Base-by-base conservation (phyloP, 2,888 invertebrate species). In the Eulithis testata region DNA sequence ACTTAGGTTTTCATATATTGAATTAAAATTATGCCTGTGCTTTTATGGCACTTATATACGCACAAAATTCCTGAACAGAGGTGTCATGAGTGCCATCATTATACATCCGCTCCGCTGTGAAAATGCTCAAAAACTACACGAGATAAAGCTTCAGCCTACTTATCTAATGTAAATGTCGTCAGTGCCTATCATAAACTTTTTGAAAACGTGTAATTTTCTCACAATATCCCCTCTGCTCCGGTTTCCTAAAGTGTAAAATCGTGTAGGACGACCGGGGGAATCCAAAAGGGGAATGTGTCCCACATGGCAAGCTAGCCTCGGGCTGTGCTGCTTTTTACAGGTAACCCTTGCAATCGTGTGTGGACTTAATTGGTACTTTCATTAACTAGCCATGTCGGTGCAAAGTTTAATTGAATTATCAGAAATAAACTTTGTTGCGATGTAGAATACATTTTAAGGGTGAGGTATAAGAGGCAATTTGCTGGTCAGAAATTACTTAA, bases 221-320 rank as follows among this genome's bases (percentile, higher is more conserved):
- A 78, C 77, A 77, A 75, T 77, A 77, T 70, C 76, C 78, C 81
- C 75, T 67, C 76, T 79, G 72, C 77, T 78, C 79, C 64, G 79
- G 51, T 79, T 80, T 75, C 74, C 78, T 81, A 80, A 88, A 90
- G 90, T 90, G 90, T 89, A 84, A 89, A 90, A 89, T 81, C 88
- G 78, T 90, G 90, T 90, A 80, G 76, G 76, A 81, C 83, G 82
- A 84, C 82, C 80, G 82, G 74, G 78, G 76, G 79, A 73, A 76
- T 69, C 75, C 76, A 73, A 82, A 83, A 78, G 82, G 84, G 82
- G 82, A 84, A 84, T 82, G 76, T 84, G 79, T 83, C 82, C 83
- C 84, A 81, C 75, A 83, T 83, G 86, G 81, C 83, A 81, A 79
- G 76, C 80, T 67, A 52, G 79, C 83, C 82, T 78, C 81, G 68